These are phyloP conservation scores for Ceratotherium simum DNA, from an alignment of 2,113 vertebrate genomes.

Conservation along the genomic window DNA sequence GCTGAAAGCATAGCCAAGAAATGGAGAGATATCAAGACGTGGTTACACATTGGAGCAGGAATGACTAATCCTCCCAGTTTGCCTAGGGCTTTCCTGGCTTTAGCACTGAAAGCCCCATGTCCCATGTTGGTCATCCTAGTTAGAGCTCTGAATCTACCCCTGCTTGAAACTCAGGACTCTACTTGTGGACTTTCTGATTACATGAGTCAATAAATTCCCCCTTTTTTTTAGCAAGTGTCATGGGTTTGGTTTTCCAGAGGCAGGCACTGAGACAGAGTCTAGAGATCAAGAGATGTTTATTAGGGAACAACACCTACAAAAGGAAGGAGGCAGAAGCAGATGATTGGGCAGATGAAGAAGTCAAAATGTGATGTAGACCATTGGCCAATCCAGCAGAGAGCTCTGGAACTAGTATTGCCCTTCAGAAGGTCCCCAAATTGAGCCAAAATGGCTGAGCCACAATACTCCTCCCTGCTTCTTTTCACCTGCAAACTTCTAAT, in stretches of 20 bases:
- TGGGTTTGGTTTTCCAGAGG: neutral
- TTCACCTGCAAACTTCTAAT: neutral
- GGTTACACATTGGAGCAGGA: neutral
- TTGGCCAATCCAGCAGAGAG: neutral
- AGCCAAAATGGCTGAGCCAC: neutral
- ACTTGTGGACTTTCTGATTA: neutral
- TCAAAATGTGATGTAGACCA: neutral
- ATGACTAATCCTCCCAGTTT: neutral
- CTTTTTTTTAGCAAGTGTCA: neutral
- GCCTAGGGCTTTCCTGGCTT: neutral
- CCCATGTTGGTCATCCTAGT: neutral
- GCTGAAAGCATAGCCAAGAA: neutral
- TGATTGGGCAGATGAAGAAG: neutral
- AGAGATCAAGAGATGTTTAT: slow-evolving; percentile 7
- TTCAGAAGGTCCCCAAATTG: neutral
- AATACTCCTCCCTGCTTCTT: neutral
- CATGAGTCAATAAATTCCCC: neutral
- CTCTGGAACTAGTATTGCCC: neutral
- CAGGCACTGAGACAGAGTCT: neutral
- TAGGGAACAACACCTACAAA: neutral
- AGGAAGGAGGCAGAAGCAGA: neutral
- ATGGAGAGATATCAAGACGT: neutral
- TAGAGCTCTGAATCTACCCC: neutral
- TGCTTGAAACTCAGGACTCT: slow-evolving; percentile 4
- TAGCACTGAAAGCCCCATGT: neutral